phyloP scores from a whole-genome alignment of 1,140 invertebrate genomes.

The Lepidostoma basale region DNA sequence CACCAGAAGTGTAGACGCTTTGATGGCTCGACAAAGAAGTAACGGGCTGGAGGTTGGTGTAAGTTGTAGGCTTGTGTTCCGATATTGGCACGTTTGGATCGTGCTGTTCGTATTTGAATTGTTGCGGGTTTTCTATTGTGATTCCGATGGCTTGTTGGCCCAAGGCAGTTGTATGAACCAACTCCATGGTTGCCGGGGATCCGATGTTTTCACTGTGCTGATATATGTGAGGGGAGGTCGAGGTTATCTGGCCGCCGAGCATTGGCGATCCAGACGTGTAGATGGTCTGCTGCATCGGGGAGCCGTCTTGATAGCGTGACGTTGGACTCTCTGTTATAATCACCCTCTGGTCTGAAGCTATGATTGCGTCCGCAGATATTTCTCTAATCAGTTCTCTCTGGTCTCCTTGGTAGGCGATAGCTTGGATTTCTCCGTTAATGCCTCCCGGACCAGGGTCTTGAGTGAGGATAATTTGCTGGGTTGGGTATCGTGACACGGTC shows the following conservation, averaged over 20 bases:
- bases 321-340: constrained; percentile 48
- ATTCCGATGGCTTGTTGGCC: constrained; percentile 54
- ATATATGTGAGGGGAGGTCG: constrained; percentile 50
- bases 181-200: constrained; percentile 52
- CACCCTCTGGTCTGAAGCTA: constrained; percentile 34
- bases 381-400: constrained; percentile 5
- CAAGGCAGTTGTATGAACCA: constrained; percentile 55
- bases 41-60: constrained; percentile 58
- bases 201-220: constrained; percentile 49
- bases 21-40: constrained; percentile 49
- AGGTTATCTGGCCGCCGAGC: constrained; percentile 43
- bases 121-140: constrained; percentile 46
- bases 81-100: constrained; percentile 51
- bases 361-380: constrained; percentile 15
- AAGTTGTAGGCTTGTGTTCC: constrained; percentile 49
- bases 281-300: constrained; percentile 35
- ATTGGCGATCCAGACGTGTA: constrained; percentile 40
- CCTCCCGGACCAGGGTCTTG: constrained; percentile 28
- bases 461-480: constrained; percentile 36
- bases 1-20: constrained; percentile 47
- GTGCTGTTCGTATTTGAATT: constrained; percentile 57
- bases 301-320: constrained; percentile 47
- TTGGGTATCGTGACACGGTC: constrained; percentile 16
- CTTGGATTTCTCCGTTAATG: constrained; percentile 40
- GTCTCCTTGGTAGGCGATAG: constrained; percentile 39